Conservation (phyloP, 2,113 vertebrate species). For the Crotophaga sulcirostris region DNA sequence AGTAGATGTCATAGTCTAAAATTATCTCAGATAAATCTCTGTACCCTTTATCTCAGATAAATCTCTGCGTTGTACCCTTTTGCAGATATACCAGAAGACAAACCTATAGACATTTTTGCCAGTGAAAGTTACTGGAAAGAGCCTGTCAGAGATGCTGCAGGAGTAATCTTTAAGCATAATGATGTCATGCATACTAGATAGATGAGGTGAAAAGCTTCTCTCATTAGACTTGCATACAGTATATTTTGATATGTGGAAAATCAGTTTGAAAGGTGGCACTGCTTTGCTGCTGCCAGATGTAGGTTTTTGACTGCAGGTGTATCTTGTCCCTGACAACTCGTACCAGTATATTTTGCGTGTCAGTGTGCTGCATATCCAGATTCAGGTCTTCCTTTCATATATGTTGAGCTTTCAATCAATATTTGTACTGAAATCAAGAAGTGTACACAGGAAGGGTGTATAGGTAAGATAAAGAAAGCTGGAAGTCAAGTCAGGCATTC, state of each 20-base stretch:
- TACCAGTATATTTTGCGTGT: background rate
- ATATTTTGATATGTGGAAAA: background rate
- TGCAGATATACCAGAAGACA: background rate
- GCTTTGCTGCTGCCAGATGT: background rate
- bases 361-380: background rate
- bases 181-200: background rate
- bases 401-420: background rate
- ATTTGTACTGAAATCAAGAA: background rate
- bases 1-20: background rate
- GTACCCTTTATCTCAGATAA: background rate
- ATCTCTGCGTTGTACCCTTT: background rate
- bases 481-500: background rate
- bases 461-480: background rate
- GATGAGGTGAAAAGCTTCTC: background rate
- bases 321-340: background rate
- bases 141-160: background rate
- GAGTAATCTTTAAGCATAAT: background rate
- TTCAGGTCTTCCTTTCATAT: background rate
- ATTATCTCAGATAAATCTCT: background rate
- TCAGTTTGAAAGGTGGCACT: background rate
- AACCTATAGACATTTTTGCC: background rate
- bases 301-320: background rate
- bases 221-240: background rate
- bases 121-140: background rate
- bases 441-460: rapidly evolving